Conservation (phyloP, 2,797 vertebrate species). For the Microctenopoma steveboyesi region DNA sequence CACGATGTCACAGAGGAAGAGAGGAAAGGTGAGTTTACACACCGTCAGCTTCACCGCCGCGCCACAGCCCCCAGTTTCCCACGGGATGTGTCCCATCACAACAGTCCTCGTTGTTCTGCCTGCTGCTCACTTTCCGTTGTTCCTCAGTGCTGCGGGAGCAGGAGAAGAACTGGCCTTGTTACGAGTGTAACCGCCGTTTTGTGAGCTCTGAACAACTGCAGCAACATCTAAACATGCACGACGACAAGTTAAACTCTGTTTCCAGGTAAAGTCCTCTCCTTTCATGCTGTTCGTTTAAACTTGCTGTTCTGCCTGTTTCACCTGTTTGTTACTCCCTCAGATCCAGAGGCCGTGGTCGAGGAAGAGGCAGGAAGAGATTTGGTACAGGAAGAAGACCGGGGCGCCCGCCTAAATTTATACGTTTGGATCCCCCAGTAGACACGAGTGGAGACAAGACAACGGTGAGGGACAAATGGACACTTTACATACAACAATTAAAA, state of each 20-base stretch:
- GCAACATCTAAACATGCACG: slow-evolving; percentile 97
- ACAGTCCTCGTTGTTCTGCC: too few relatives aligned
- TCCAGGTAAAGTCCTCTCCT: slow-evolving; percentile 82
- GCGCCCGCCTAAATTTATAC: slow-evolving; percentile 93
- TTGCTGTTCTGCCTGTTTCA: rapidly evolving
- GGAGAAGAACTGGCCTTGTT: slow-evolving; percentile 99
- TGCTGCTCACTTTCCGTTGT: not conserved
- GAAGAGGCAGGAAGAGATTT: slow-evolving; percentile 92
- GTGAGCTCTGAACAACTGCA: slow-evolving; percentile 97
- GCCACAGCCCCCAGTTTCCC: not conserved
- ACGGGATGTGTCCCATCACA: too few relatives aligned
- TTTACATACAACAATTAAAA: too few relatives aligned
- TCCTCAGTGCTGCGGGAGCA: slow-evolving; percentile 92
- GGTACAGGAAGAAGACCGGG: slow-evolving; percentile 91
- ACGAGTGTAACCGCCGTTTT: slow-evolving; percentile 96
- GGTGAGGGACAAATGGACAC: slow-evolving; percentile 73
- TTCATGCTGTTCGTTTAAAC: not conserved
- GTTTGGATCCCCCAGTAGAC: slow-evolving; percentile 86
- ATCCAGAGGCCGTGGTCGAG: slow-evolving; percentile 91
- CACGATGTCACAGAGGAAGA: slow-evolving; percentile 98
- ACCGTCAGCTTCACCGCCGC: not conserved
- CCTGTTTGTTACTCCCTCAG: slow-evolving; percentile 65
- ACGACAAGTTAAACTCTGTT: slow-evolving; percentile 93
- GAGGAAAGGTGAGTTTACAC: slow-evolving; percentile 87
- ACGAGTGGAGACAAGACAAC: slow-evolving; percentile 85